Conservation (phyloP, 2,888 invertebrate species). For the Habroteleia sp. region DNA sequence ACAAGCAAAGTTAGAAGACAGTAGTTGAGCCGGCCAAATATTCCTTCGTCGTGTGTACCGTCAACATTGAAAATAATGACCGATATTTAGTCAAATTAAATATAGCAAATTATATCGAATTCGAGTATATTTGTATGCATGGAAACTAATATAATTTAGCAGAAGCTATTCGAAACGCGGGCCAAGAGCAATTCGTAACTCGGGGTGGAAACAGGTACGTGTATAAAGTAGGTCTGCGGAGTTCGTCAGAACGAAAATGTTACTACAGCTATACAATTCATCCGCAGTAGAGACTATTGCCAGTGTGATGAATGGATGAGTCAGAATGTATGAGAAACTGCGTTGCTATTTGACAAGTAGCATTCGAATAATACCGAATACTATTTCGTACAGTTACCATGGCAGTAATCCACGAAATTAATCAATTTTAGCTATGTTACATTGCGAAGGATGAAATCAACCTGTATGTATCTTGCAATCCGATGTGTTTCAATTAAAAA, state of each 20-base stretch:
- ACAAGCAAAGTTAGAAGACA: too few species aligned
- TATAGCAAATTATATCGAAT: constrained; percentile 57
- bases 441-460: constrained; percentile 32
- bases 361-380: constrained; percentile 60
- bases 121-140: constrained; percentile 50
- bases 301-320: constrained; percentile 59
- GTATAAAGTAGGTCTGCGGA: constrained; percentile 53
- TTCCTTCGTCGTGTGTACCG: too few species aligned
- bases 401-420: constrained; percentile 57
- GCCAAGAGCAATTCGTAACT: constrained; percentile 59
- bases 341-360: constrained; percentile 61
- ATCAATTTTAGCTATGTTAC: constrained; percentile 54
- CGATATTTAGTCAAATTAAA: constrained; percentile 40
- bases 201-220: constrained; percentile 45
- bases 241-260: constrained; percentile 58
- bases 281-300: constrained; percentile 54
- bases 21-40: too few species aligned
- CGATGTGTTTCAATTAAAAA: constrained; percentile 58
- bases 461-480: constrained; percentile 42
- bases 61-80: constrained; percentile 38
- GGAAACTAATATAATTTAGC: constrained; percentile 58
- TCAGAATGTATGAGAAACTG: constrained; percentile 55
- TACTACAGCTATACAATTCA: constrained; percentile 55
- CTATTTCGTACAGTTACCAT: constrained; percentile 41
- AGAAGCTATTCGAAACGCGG: constrained; percentile 44